phyloP scores from a whole-genome alignment of 1,140 invertebrate genomes.

The Drosophila lacteicornis region DNA sequence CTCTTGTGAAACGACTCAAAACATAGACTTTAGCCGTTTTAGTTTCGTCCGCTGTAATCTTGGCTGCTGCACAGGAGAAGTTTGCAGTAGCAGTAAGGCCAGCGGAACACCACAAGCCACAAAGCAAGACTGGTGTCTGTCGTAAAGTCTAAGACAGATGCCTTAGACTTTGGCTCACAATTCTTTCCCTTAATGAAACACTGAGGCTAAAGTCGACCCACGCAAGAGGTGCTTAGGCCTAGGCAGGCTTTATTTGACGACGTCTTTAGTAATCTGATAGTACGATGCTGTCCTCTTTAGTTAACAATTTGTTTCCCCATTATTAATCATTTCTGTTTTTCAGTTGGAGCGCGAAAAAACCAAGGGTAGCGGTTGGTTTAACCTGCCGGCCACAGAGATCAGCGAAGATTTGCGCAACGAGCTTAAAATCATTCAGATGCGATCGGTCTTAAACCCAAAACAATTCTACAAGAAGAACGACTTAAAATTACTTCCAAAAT shows the following conservation, averaged over 20 bases:
- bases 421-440: slow-evolving; percentile 95
- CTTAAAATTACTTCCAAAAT: slow-evolving; percentile 94
- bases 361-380: slow-evolving; percentile 94
- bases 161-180: slow-evolving; percentile 63
- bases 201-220: slow-evolving; percentile 29
- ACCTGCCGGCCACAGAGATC: slow-evolving; percentile 93
- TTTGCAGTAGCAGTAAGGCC: slow-evolving; percentile 79
- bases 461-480: slow-evolving; percentile 97
- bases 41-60: slow-evolving; percentile 84
- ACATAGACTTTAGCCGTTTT: slow-evolving; percentile 25
- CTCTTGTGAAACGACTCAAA: slow-evolving; percentile 37
- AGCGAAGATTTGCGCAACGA: slow-evolving; percentile 95
- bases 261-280: slow-evolving; percentile 84
- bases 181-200: slow-evolving; percentile 42
- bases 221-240: slow-evolving; percentile 35
- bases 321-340: slow-evolving; percentile 5
- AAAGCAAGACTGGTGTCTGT: slow-evolving; percentile 59
- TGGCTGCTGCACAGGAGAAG: slow-evolving; percentile 61
- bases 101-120: slow-evolving; percentile 64
- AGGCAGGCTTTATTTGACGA: slow-evolving; percentile 67
- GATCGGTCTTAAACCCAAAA: slow-evolving; percentile 96
- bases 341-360: slow-evolving; percentile 90
- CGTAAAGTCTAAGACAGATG: slow-evolving; percentile 25
- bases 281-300: neutral
- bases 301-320: neutral